phyloP scores from a whole-genome alignment of 2,797 vertebrate genomes.

The Danio aesculapii region DNA sequence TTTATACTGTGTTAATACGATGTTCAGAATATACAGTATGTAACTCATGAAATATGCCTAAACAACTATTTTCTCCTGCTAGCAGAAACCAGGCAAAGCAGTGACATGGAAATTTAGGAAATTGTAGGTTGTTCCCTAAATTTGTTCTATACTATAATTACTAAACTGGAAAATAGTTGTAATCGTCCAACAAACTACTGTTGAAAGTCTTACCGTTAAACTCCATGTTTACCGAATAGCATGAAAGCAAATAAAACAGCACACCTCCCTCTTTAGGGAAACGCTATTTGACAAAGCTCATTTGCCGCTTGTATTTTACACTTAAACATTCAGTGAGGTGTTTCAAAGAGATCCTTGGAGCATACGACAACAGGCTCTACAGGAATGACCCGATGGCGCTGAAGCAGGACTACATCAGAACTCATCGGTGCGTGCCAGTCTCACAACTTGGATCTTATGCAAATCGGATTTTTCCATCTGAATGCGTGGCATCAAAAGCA shows the following conservation, averaged over 20 bases:
- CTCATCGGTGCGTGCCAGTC: conserved; percentile 45
- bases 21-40: too few species aligned
- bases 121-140: too few species aligned
- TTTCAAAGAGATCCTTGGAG: conserved; percentile 65
- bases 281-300: conserved; percentile 13
- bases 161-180: background rate
- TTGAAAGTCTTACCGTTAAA: background rate
- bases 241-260: conserved; percentile 2
- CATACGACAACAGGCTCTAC: conserved; percentile 67
- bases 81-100: too few species aligned
- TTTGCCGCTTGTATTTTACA: conserved; percentile 18
- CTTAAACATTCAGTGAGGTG: conserved; percentile 46
- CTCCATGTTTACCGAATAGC: conserved; percentile 8
- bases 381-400: conserved; percentile 61
- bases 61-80: too few species aligned
- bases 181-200: background rate
- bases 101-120: too few species aligned
- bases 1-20: too few species aligned
- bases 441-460: conserved; percentile 52
- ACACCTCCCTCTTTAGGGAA: background rate
- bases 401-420: conserved; percentile 64
- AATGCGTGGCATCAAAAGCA: conserved; percentile 64
- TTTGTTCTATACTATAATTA: background rate
- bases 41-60: too few species aligned
- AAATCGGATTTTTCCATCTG: conserved; percentile 58